These are phyloP conservation scores for Macrosiphum euphorbiae DNA, from an alignment of 2,888 invertebrate genomes.

Conservation along the genomic window DNA sequence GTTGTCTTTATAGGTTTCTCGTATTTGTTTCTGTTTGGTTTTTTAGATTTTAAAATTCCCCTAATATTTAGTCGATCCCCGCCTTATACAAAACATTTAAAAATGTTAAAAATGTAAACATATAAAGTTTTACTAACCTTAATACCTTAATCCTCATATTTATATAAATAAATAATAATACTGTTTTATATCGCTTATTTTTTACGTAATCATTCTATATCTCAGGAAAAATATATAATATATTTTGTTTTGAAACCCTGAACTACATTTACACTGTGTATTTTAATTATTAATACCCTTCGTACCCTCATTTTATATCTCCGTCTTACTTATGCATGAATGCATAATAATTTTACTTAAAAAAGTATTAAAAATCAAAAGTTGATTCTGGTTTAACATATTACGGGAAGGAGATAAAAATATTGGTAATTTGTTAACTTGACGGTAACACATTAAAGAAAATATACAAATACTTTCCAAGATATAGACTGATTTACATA, in stretches of 20 bases:
- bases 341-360: not conserved
- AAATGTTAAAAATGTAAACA: not conserved
- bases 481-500: not conserved
- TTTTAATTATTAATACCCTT: not conserved
- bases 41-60: slow-evolving; percentile 38
- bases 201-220: not conserved
- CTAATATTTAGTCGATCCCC: slow-evolving; percentile 18
- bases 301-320: not conserved
- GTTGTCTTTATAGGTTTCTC: slow-evolving; percentile 49
- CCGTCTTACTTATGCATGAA: not conserved
- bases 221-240: not conserved
- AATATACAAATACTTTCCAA: not conserved
- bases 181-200: not conserved
- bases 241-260: not conserved
- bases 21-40: slow-evolving; percentile 54
- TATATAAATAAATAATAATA: slow-evolving; percentile 24
- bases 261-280: not conserved
- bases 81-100: not conserved
- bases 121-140: slow-evolving; percentile 37
- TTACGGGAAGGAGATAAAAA: not conserved
- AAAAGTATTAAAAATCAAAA: slow-evolving; percentile 1
- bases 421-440: not conserved
- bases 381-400: not conserved
- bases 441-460: not conserved
- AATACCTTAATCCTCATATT: slow-evolving; percentile 2